Evolutionary conservation across 2,113 vertebrate genomes (phyloP).

Genomic region (Actinemys pallida): DNA sequence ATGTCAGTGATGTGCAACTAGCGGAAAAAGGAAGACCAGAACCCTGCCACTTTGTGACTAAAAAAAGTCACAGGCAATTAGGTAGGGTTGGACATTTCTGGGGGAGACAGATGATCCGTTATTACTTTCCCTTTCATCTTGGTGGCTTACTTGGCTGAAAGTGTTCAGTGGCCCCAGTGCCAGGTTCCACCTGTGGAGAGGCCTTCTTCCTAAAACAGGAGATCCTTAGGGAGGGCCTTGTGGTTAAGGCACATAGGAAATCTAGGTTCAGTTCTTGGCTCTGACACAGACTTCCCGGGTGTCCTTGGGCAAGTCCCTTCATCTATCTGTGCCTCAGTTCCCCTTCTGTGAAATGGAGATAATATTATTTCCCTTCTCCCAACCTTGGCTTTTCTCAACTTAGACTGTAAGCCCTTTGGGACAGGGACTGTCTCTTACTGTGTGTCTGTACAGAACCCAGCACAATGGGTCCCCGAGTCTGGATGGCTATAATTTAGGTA

Average conservation of each 20-base stretch:
- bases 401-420: not conserved
- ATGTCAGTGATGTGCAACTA: not conserved
- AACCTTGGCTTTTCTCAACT: not conserved
- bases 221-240: not conserved
- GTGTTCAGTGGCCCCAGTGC: not conserved
- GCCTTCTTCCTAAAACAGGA: not conserved
- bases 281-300: not conserved
- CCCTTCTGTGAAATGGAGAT: not conserved
- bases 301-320: not conserved
- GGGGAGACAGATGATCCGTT: not conserved
- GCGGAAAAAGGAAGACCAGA: not conserved
- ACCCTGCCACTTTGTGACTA: not conserved
- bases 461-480: not conserved
- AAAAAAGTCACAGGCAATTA: not conserved
- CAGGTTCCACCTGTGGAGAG: not conserved
- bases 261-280: not conserved
- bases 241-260: not conserved
- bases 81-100: not conserved
- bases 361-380: not conserved
- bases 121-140: not conserved
- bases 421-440: not conserved
- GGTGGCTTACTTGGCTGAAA: not conserved
- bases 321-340: not conserved
- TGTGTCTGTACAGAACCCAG: not conserved
- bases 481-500: not conserved